Percentiles rank a stretch among this genome's conserved stretches.
Conservation (phyloP, 2,888 invertebrate genomes). For the Coelopa pilipes region DNA sequence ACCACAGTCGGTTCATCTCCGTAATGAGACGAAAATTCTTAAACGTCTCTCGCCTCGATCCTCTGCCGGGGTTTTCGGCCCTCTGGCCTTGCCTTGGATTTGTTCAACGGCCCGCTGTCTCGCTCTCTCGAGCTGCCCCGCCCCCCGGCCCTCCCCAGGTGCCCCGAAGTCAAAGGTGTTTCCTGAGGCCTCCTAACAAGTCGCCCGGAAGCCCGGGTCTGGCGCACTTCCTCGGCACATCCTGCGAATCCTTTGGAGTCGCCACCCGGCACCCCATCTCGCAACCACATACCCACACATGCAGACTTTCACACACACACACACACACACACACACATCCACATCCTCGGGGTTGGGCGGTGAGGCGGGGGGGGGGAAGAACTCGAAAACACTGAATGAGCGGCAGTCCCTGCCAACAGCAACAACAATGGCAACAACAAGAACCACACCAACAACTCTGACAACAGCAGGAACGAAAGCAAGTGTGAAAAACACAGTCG, state of each 20-base stretch:
- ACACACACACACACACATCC: too few species aligned
- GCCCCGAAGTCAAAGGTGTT: neutral
- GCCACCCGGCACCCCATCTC: neutral
- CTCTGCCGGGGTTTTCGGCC: neutral
- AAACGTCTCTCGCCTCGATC: neutral
- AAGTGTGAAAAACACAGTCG: too few species aligned
- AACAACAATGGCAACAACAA: slow-evolving; percentile 13
- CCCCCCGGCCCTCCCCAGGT: neutral
- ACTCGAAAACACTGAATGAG: slow-evolving; percentile 11
- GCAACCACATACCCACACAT: neutral
- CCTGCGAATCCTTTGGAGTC: neutral
- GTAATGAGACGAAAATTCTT: slow-evolving; percentile 12
- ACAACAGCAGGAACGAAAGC: neutral
- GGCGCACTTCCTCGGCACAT: too few species aligned
- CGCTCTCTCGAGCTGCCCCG: neutral
- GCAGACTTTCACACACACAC: neutral
- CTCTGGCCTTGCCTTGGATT: too few species aligned
- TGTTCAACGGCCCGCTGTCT: neutral
- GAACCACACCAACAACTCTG: neutral
- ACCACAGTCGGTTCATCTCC: slow-evolving; percentile 19
- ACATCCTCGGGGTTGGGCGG: too few species aligned
- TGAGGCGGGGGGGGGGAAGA: too few species aligned
- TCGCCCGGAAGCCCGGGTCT: neutral
- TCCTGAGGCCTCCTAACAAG: neutral
- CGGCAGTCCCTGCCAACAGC: neutral